Evolutionary conservation across 2,888 invertebrate genomes (phyloP), one percentile per base, ranked within the genome.

Genomic region (Eristalis intricaria): DNA sequence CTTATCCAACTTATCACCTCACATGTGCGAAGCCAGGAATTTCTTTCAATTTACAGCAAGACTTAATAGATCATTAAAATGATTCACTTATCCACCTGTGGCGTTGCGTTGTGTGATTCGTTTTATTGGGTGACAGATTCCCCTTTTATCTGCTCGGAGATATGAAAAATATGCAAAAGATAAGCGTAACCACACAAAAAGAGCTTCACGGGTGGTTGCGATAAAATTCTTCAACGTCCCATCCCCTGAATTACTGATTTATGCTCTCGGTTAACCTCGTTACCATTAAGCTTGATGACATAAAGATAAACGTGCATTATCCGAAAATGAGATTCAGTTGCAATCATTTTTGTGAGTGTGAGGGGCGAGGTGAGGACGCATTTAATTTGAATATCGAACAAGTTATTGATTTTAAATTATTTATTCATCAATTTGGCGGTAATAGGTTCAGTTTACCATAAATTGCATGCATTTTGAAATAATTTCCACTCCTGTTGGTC

Each of bases 121-220:
- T 8, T 71, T 61, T 61, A 71, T 71, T 63, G 40, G 43, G 19
- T 43, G 61, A 71, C 63, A 64, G 35, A 50, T 56, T 64, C 19
- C 5, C 23, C 50, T 56, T 32, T 40, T 71, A 71, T 61, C 35
- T 38, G 61, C 68, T 22, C 15, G 43, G 23, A 74, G 74, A 74
- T 74, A 74, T 73, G 43, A 65, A 23, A 56, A 65, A 50, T 74
- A 64, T 74, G 56, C 64, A 56, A 40, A 74, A 11, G 64, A 50
- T 38, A 74, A 73, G 63, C 74, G 38, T n/a, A 64, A 64, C 50
- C 50, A 35, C 64, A 64, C 43, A 35, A 64, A 50, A 60, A 15
- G 23, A 35, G 50, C n/a, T 15, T n/a, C 43, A 7, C n/a, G n/a
- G n/a, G 4, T 43, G 15, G 4, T 1, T 43, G 50, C 8, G 50